Base-by-base conservation (phyloP, 2,888 invertebrate species). In the Thymelicus lineola region DNA sequence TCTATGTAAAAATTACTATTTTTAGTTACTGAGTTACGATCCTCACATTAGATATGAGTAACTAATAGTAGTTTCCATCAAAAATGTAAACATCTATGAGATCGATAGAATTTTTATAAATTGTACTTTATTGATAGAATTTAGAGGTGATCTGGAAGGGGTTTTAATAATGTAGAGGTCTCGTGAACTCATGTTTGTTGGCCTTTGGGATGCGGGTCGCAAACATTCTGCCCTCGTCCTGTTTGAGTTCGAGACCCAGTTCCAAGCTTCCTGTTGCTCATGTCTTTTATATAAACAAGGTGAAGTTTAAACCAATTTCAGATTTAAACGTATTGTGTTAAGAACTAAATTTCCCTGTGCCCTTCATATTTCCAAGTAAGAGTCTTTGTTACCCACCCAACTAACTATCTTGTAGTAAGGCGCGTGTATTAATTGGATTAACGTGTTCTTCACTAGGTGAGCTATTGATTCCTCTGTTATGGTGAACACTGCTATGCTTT, bases 191-290 rank as follows among this genome's bases (percentile, higher is more conserved):
- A 20, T 70, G 59, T 70, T 70, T 70, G 70, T 70, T 60, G 60
- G 59, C 58, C 58, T 50, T 63, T 17, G 70, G 65, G 64, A 70
- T 70, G 60, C 70, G 70, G 70, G 70, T 70, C 64, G 70, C 70
- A 70, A 70, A 70, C 65, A 70, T 64, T 59, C 70, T 46, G 70
- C 59, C 60, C 58, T 58, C 63, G 60, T 65, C 68, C 66, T 72
- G 73, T 75, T 75, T 74, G 75, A 75, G 71, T 75, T 74, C 6
- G 61, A 36, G 64, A 42, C 64, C 71, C 65, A 72, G 71, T 66
- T 73, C 62, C 53, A 50, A 65, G 66, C 72, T 75, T 73, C 67
- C 72, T 65, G 70, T 72, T 73, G 70, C 73, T 66, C 59, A 36
- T 71, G 66, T 38, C 46, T 62, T 65, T 60, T 46, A 58, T 35